These are phyloP conservation scores for Capromys pilorides DNA, from an alignment of 2,797 vertebrate genomes.

Conservation along the genomic window DNA sequence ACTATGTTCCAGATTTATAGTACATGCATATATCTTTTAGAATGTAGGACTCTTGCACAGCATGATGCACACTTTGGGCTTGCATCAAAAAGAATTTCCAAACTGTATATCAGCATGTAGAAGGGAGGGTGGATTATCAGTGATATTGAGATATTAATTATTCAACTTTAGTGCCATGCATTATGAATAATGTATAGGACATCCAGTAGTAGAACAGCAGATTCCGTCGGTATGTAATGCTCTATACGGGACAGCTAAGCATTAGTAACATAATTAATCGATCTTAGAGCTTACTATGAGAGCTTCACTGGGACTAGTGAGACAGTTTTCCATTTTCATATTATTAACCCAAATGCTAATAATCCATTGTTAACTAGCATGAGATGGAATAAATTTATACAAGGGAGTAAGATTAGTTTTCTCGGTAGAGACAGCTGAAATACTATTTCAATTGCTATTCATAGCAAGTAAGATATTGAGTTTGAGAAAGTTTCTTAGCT, in stretches of 20 bases:
- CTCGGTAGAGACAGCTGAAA: not conserved
- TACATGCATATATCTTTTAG: constrained; percentile 48
- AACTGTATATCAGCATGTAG: constrained; percentile 59
- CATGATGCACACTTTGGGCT: constrained; percentile 21
- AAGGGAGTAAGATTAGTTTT: not conserved
- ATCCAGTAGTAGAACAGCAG: constrained; percentile 51
- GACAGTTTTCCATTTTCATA: not conserved
- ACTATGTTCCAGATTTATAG: constrained; percentile 53
- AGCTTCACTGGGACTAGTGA: not conserved
- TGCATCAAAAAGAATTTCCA: constrained; percentile 76
- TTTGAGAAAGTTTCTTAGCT: not conserved
- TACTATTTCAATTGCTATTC: constrained; percentile 6
- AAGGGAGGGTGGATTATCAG: constrained; percentile 63
- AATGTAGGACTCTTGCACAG: constrained; percentile 31
- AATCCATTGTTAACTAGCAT: not conserved
- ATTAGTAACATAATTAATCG: constrained; percentile 38
- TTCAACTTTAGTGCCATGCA: constrained; percentile 64
- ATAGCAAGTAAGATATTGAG: not conserved
- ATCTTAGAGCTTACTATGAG: not conserved
- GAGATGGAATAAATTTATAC: not conserved
- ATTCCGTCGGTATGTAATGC: constrained; percentile 42
- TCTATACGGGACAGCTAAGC: not conserved
- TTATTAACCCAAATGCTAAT: not conserved
- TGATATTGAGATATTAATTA: constrained; percentile 69
- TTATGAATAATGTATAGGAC: constrained; percentile 69